Evolutionary conservation across 2,797 vertebrate species (phyloP).

Genomic region (Brotula barbata): DNA sequence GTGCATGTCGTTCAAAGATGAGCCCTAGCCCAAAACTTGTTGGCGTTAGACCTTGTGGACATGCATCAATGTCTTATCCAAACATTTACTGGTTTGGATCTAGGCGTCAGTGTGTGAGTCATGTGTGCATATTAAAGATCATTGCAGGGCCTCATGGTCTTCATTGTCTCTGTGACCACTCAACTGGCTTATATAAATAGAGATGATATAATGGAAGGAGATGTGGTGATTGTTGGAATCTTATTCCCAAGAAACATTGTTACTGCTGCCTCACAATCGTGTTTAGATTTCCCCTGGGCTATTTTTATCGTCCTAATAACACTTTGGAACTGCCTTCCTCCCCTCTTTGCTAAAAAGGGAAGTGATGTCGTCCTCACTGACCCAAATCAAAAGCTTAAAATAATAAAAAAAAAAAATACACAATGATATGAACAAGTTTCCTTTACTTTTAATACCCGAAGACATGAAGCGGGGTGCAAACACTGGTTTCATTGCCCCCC

Average conservation of each 20-base stretch:
- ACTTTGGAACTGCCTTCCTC: no score
- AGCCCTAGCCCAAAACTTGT: slow-evolving; percentile 6
- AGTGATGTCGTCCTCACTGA: no score
- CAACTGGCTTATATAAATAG: slow-evolving; percentile 36
- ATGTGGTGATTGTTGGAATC: slow-evolving; percentile 1
- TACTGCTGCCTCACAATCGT: neutral
- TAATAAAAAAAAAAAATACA: neutral
- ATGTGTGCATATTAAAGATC: slow-evolving; percentile 29
- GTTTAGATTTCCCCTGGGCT: neutral
- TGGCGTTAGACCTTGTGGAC: slow-evolving; percentile 16
- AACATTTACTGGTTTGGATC: slow-evolving; percentile 55
- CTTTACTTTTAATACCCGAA: neutral
- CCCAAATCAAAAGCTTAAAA: neutral
- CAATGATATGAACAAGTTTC: neutral
- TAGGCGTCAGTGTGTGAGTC: slow-evolving; percentile 30
- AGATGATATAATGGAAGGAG: slow-evolving; percentile 28
- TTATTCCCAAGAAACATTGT: neutral
- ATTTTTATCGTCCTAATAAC: no score
- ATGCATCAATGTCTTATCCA: slow-evolving; percentile 44
- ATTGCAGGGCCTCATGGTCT: slow-evolving; percentile 15
- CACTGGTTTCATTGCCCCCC: no score
- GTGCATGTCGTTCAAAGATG: slow-evolving; percentile 10
- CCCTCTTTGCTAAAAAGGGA: no score
- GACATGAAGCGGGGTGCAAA: neutral
- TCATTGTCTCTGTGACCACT: slow-evolving; percentile 41